These are phyloP conservation scores for Mugil cephalus DNA, from an alignment of 2,113 vertebrate genomes.

Conservation along the genomic window DNA sequence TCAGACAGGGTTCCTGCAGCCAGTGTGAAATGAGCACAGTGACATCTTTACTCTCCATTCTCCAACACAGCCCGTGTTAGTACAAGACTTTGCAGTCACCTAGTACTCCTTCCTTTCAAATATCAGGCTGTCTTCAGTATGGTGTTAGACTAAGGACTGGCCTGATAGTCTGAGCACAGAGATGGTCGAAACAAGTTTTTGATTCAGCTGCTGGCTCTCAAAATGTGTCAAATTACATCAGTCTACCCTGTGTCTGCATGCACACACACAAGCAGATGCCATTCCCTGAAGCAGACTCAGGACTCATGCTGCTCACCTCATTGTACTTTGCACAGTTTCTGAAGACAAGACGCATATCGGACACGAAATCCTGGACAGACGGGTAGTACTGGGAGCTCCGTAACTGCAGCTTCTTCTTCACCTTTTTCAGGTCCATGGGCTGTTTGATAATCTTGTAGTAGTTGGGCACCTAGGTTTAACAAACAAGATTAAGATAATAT, in stretches of 20 bases:
- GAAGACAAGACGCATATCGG: constrained; percentile 96
- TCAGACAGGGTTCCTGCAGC: constrained; percentile 32
- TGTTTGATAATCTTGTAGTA: constrained; percentile 99
- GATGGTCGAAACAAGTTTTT: constrained; percentile 4
- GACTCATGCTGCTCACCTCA: constrained; percentile 93
- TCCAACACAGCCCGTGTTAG: constrained; percentile 61
- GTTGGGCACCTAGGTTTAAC: constrained; percentile 91
- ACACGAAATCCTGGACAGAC: constrained; percentile 92
- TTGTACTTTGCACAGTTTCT: constrained; percentile 99
- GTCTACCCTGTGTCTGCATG: constrained; percentile 54
- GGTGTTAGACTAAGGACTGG: constrained; percentile 35
- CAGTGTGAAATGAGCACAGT: constrained; percentile 35
- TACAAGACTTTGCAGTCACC: constrained; percentile 12
- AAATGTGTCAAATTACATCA: constrained; percentile 33
- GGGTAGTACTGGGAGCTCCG: constrained; percentile 95
- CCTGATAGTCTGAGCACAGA: not conserved
- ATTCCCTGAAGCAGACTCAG: constrained; percentile 50
- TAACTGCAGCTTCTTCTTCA: constrained; percentile 95
- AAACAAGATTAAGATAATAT: not conserved
- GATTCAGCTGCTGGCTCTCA: constrained; percentile 4
- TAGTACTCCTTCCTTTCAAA: constrained; percentile 3
- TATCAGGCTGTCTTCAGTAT: constrained; percentile 5
- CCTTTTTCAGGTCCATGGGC: constrained; percentile 96
- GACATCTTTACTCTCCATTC: not conserved
- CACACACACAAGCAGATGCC: constrained; percentile 42